These are phyloP conservation scores for Venusia cambrica DNA, from an alignment of 2,888 invertebrate species.

Conservation along the genomic window DNA sequence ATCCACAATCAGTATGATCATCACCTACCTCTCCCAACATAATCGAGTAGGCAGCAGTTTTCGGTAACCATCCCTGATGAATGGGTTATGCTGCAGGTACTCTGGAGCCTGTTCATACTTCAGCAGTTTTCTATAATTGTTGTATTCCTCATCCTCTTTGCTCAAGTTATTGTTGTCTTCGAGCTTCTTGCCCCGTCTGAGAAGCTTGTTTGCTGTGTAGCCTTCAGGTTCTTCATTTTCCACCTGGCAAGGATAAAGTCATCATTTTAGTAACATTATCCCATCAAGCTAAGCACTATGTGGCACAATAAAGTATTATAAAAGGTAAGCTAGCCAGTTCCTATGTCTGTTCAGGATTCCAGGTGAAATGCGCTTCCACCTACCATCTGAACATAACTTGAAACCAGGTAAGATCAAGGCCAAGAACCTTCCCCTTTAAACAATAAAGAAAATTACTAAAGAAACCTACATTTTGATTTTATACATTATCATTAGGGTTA, in stretches of 20 bases:
- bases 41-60: slow-evolving; percentile 90
- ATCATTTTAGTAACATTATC: too few relatives aligned
- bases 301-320: too few relatives aligned
- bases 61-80: slow-evolving; percentile 91
- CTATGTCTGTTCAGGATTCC: too few relatives aligned
- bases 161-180: slow-evolving; percentile 74
- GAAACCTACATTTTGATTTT: too few relatives aligned
- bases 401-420: too few relatives aligned
- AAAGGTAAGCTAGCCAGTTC: too few relatives aligned
- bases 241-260: slow-evolving; percentile 43
- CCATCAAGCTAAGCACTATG: too few relatives aligned
- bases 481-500: too few relatives aligned
- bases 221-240: slow-evolving; percentile 54
- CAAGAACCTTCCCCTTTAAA: too few relatives aligned
- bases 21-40: slow-evolving; percentile 90
- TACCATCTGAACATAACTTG: too few relatives aligned
- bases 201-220: slow-evolving; percentile 47
- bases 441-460: too few relatives aligned
- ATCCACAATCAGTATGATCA: slow-evolving; percentile 6
- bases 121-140: slow-evolving; percentile 68
- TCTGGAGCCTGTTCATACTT: slow-evolving; percentile 86
- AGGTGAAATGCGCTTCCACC: too few relatives aligned
- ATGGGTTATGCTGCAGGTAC: slow-evolving; percentile 93
- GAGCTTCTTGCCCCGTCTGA: slow-evolving; percentile 62
- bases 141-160: slow-evolving; percentile 70